Evolutionary conservation across 2,888 invertebrate genomes (phyloP).

Genomic region (Tipula helvola): DNA sequence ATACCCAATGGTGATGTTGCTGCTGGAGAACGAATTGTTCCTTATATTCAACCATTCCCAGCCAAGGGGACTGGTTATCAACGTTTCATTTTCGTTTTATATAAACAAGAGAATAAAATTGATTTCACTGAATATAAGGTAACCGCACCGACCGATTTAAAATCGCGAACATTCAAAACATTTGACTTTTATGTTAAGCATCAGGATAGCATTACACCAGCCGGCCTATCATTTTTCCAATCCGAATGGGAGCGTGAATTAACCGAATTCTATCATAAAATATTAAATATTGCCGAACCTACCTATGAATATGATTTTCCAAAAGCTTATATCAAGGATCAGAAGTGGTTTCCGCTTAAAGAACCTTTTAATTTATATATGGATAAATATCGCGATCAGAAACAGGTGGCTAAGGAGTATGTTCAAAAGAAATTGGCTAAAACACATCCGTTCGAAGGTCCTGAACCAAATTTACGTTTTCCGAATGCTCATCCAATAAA

Average conservation of each 20-base stretch:
- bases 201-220: constrained; percentile 79
- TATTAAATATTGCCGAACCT: constrained; percentile 60
- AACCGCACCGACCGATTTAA: constrained; percentile 21
- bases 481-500: constrained; percentile 56
- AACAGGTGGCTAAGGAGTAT: constrained; percentile 81
- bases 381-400: constrained; percentile 86
- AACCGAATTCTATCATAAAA: constrained; percentile 66
- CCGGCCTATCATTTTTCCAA: constrained; percentile 87
- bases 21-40: constrained; percentile 65
- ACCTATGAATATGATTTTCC: constrained; percentile 86
- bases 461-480: constrained; percentile 51
- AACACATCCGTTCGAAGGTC: constrained; percentile 67
- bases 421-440: constrained; percentile 65
- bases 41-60: constrained; percentile 88
- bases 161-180: constrained; percentile 68
- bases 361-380: constrained; percentile 83
- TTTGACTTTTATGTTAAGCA: constrained; percentile 72
- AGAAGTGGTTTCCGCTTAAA: constrained; percentile 69
- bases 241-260: constrained; percentile 80
- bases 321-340: constrained; percentile 57
- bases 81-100: constrained; percentile 81
- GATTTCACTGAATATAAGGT: constrained; percentile 43
- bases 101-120: constrained; percentile 67
- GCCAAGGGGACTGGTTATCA: constrained; percentile 87
- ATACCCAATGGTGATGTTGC: constrained; percentile 68